Evolutionary conservation across 92 coral and sea anemone species (phyloP).

Genomic region (Montipora capitata): DNA sequence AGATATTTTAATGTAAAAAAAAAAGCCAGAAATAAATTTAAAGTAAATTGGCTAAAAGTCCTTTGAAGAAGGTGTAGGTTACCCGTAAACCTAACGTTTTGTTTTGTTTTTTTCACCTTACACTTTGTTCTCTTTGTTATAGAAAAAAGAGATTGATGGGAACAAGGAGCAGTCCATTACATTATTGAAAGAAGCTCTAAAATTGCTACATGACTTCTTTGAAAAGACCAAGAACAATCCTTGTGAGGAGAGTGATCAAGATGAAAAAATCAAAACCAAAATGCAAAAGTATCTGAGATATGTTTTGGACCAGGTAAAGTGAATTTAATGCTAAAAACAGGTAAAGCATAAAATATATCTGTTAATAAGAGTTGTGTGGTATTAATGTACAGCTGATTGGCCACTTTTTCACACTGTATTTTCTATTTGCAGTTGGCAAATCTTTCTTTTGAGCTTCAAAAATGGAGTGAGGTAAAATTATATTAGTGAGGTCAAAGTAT

Average conservation of each 20-base stretch:
- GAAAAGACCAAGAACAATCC: constrained; percentile 21
- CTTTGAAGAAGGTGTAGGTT: too few relatives aligned
- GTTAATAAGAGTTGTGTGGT: too few relatives aligned
- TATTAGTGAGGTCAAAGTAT: too few relatives aligned
- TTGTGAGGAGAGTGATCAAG: constrained; percentile 33
- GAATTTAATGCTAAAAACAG: background rate
- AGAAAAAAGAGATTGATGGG: constrained; percentile 50
- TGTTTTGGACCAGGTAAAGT: constrained; percentile 68
- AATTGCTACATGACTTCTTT: constrained; percentile 66
- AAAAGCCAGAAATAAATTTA: too few relatives aligned
- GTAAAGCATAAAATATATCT: background rate
- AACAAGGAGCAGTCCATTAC: constrained; percentile 62
- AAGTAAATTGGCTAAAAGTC: too few relatives aligned
- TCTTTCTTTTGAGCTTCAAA: constrained; percentile 76
- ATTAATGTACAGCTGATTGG: too few relatives aligned
- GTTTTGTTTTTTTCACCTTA: background rate
- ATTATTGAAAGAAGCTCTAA: constrained; percentile 67
- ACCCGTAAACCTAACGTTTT: too few relatives aligned
- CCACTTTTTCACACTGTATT: background rate
- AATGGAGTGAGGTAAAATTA: constrained; percentile 76
- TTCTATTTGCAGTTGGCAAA: constrained; percentile 71
- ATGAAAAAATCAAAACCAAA: constrained; percentile 52
- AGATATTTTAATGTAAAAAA: too few relatives aligned
- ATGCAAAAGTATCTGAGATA: constrained; percentile 67
- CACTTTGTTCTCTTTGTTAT: background rate